Percentiles rank a stretch among this genome's conserved stretches.
Evolutionary conservation across 2,113 vertebrate genomes (phyloP).

Genomic region (Serilophus lunatus): DNA sequence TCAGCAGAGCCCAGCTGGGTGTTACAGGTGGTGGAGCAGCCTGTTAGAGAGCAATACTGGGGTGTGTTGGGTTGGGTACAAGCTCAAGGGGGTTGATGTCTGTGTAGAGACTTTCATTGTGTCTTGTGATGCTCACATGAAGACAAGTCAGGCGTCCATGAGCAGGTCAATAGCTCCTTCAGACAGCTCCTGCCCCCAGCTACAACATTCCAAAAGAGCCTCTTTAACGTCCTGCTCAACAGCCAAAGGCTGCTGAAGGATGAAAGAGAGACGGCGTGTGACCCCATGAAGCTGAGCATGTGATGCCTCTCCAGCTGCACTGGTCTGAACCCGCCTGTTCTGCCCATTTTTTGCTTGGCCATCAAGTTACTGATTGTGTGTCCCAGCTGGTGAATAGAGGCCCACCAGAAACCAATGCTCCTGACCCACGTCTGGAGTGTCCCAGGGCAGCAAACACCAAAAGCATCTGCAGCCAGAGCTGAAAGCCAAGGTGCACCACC

Average conservation of each 20-base stretch:
- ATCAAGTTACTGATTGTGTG: neutral
- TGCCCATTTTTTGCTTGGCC: neutral
- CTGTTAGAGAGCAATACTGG: neutral
- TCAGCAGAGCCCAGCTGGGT: neutral
- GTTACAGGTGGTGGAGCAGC: neutral
- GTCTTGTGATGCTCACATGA: neutral
- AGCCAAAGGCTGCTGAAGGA: neutral
- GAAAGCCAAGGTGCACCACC: neutral
- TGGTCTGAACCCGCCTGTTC: neutral
- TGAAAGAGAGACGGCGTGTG: rapidly evolving
- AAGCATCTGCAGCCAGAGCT: neutral
- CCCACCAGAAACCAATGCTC: neutral
- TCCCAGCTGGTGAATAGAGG: neutral
- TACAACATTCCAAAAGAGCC: neutral
- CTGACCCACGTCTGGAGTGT: neutral
- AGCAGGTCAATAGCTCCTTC: neutral
- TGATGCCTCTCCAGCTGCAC: neutral
- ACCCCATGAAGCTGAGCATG: neutral
- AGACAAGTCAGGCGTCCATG: rapidly evolving
- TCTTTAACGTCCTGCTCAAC: neutral
- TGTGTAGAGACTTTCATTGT: neutral
- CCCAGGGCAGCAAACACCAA: neutral
- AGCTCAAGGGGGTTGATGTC: neutral
- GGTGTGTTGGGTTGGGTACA: neutral
- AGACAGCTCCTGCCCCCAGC: neutral